Evolutionary conservation across 2,113 vertebrate species (phyloP), one percentile per base, ranked within the genome.

Genomic region (Oriolus oriolus): DNA sequence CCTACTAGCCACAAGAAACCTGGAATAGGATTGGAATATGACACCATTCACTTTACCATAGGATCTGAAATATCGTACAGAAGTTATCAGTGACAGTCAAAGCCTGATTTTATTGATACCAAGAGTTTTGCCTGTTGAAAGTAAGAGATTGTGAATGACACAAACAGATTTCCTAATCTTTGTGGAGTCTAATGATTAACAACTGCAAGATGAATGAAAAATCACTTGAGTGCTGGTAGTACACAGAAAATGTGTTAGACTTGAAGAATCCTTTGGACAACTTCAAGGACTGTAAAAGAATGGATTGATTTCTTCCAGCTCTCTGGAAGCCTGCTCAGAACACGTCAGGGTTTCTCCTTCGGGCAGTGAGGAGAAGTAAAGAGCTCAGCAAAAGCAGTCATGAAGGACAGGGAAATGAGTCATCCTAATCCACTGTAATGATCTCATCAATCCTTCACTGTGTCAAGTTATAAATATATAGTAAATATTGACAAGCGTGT

Each of bases 321-420:
- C 61, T 42, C 60, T 89, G 23, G 45, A 87, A 84, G 31, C n/a
- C 84, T 75, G 52, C 47, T 82, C 56, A 75, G 59, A 84, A 49
- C 21, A 78, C 10, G 19, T 49, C 80, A 54, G 47, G 71, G 54
- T 69, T 87, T 87, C 69, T 84, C 26, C 77, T 91, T 81, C 27
- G 42, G 74, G 74, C 28, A 78, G 37, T 27, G 33, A 47, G 44
- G n/a, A 85, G 50, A 81, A 49, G 52, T 35, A 82, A 88, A 87
- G 60, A 84, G 60, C 26, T 74, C 52, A 87, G 82, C 54, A 87
- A 64, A 30, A 65, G 68, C 68, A 77, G 64, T 61, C 47, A 63
- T 22, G 73, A 80, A 90, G 88, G 88, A 63, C 69, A 78, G 37
- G 37, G 65, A 87, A 95, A 87, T 84, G 74, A 93, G 88, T 94